Conservation (phyloP, 2,113 vertebrate species). For the Antechinus flavipes region DNA sequence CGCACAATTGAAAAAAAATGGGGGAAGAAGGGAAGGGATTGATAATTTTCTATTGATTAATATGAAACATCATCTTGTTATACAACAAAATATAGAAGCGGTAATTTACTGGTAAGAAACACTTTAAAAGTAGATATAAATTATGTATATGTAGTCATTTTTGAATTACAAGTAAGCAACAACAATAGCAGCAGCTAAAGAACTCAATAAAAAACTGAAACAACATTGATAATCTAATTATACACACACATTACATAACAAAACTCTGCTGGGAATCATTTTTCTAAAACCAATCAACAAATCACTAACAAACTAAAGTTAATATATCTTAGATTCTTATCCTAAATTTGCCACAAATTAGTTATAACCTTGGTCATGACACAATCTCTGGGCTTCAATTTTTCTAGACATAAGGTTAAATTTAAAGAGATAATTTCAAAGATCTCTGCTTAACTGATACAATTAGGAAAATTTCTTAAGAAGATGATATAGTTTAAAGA, state of each 20-base stretch:
- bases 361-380: neutral
- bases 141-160: conserved; percentile 4
- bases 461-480: neutral
- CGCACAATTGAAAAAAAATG: conserved; percentile 56
- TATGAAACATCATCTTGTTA: conserved; percentile 68
- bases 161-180: neutral
- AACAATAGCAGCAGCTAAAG: conserved; percentile 25
- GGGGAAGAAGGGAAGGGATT: conserved; percentile 39
- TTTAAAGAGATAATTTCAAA: neutral
- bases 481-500: neutral
- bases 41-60: conserved; percentile 73
- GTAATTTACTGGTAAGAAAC: conserved; percentile 32
- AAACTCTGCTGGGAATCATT: neutral
- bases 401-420: neutral
- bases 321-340: neutral
- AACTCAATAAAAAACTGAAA: conserved; percentile 21
- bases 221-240: neutral
- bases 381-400: neutral
- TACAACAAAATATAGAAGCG: conserved; percentile 18
- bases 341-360: neutral
- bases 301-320: neutral
- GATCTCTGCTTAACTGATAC: neutral
- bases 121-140: neutral
- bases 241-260: neutral
- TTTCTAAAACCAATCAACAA: neutral